Conservation (phyloP, 2,797 vertebrate genomes). For the Esox masquinongy region DNA sequence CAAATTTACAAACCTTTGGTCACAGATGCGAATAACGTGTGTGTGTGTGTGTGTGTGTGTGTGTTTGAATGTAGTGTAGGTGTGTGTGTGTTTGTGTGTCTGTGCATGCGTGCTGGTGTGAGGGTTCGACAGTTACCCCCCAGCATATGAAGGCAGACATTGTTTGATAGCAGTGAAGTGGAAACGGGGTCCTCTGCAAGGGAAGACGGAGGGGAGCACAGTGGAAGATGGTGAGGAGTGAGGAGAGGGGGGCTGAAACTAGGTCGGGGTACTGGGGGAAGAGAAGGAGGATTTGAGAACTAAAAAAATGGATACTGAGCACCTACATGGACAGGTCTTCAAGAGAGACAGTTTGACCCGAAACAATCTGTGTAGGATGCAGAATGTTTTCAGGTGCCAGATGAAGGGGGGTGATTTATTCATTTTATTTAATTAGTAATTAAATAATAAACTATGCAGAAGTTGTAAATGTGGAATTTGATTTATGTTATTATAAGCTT, state of each 20-base stretch:
- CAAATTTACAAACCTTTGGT: not conserved
- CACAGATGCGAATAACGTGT: not conserved
- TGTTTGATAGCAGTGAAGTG: conserved; percentile 71
- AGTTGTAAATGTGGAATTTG: no score
- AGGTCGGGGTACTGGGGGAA: not conserved
- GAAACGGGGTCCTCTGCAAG: conserved; percentile 61
- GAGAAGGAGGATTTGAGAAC: not conserved
- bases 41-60: conserved; percentile 40
- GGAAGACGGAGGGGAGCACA: conserved; percentile 22
- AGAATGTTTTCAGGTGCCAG: not conserved
- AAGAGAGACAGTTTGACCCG: conserved; percentile 19
- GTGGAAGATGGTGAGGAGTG: no score
- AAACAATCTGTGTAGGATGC: conserved; percentile 36
- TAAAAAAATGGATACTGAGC: not conserved
- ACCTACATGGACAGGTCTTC: not conserved
- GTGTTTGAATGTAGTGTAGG: conserved; percentile 1
- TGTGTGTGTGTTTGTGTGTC: conserved; percentile 33
- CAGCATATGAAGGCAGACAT: conserved; percentile 69
- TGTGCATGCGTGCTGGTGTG: conserved; percentile 32
- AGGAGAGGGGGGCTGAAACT: not conserved
- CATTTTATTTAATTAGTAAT: not conserved
- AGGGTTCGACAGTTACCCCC: conserved; percentile 18
- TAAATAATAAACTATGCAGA: no score
- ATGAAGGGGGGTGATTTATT: not conserved
- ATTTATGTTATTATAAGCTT: no score